Evolutionary conservation across 2,113 vertebrate species (phyloP), one percentile per base, ranked within the genome.

Genomic region (Camarhynchus parvulus): DNA sequence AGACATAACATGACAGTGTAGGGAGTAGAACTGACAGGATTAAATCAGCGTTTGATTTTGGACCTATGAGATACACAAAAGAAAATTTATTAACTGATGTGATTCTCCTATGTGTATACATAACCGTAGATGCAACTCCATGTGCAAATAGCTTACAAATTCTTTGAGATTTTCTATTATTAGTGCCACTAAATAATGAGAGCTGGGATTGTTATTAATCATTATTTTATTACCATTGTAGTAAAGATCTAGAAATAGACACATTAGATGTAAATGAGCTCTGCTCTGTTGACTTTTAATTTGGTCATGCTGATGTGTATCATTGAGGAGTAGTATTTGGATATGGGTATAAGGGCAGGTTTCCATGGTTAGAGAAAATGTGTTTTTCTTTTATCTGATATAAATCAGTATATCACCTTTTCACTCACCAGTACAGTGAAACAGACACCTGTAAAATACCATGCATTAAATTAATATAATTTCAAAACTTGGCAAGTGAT

Each of bases 271-370:
- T 67, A 95, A 93, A 94, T 93, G 56, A 84, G 44, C 5, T 1
- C 50, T 87, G 37, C 33, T 91, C 20, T 94, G 62, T 79, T 94
- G 92, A 82, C 74, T 95, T 95, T 76, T 67, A 83, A 79, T 91
- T 91, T 92, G 61, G 20, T 77, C 37, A 56, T 41, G 37, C 10
- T 10, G 20, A 33, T 58, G 31, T 39, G 46, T 25, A 76, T 53
- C 73, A 68, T 13, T 2, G 2, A 81, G 39, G 22, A 95, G 23
- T 21, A 56, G n/a, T 68, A 33, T 84, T 61, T 72, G 52, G 56
- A 50, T 30, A 39, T 4, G 56, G 63, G 27, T 70, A 42, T 9
- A 74, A 47, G 31, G 27, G 11, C 5, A 62, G 41, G 33, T 77
- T 95, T 27, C 17, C 52, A 67, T 10, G 5, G 16, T 31, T 0